Evolutionary conservation across 2,797 vertebrate species (phyloP).

Genomic region (Cercopithecus hamlyni): DNA sequence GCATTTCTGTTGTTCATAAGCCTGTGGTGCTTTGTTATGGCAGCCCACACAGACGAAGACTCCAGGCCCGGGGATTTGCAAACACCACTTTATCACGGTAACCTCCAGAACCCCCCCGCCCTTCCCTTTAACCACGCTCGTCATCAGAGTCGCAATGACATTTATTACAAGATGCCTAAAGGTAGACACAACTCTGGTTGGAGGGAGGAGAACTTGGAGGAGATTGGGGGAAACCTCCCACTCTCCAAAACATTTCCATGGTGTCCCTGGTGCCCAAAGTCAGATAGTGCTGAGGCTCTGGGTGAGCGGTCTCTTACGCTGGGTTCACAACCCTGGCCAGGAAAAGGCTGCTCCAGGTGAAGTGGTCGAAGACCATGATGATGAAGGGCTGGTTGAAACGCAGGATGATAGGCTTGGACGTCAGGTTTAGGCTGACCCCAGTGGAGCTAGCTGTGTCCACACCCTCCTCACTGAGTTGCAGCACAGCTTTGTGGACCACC

Average conservation of each 20-base stretch:
- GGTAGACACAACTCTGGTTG: not conserved
- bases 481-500: conserved; percentile 91
- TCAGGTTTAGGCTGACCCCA: conserved; percentile 69
- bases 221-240: not conserved
- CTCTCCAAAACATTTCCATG: not conserved
- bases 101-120: not conserved
- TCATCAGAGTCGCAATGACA: not conserved
- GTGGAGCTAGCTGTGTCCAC: conserved; percentile 82
- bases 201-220: not conserved
- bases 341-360: conserved; percentile 78
- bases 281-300: fast-evolving
- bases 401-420: conserved; percentile 83
- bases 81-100: not conserved
- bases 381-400: conserved; percentile 91
- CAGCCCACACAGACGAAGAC: not conserved
- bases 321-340: conserved; percentile 78
- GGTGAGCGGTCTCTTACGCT: fast-evolving
- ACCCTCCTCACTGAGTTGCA: conserved; percentile 90
- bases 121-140: not conserved
- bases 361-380: conserved; percentile 88
- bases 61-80: not conserved
- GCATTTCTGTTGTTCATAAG: not conserved
- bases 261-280: not conserved
- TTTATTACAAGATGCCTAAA: conserved; percentile 34
- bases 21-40: not conserved